Evolutionary conservation across 2,888 invertebrate genomes (phyloP).

Genomic region (Papilio protenor): DNA sequence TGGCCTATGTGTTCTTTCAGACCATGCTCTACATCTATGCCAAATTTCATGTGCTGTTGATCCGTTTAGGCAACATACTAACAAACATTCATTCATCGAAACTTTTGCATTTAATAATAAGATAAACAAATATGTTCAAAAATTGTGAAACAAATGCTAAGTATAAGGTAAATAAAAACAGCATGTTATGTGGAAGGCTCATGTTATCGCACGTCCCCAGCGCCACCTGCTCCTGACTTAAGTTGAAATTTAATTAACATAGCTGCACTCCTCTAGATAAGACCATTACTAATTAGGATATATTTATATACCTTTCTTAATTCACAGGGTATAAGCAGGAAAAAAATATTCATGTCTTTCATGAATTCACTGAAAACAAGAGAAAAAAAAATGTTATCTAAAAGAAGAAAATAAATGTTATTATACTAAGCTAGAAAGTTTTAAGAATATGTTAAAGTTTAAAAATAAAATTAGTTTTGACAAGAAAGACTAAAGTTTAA

Average conservation of each 20-base stretch:
- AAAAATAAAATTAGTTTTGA: not conserved
- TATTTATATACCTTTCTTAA: not conserved
- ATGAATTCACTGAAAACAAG: no score
- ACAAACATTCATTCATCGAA: no score
- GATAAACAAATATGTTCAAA: not conserved
- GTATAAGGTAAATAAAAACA: constrained; percentile 75
- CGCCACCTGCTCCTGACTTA: constrained; percentile 72
- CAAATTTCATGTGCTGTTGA: no score
- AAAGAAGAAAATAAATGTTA: no score
- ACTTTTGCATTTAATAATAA: not conserved
- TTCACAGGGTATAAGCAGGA: not conserved
- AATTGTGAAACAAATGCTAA: constrained; percentile 52
- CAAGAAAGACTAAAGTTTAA: not conserved
- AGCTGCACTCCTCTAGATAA: constrained; percentile 40
- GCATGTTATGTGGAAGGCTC: constrained; percentile 64
- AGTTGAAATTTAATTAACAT: constrained; percentile 76
- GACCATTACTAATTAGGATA: constrained; percentile 19
- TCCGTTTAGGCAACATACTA: no score
- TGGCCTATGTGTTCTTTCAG: no score
- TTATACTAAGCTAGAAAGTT: no score
- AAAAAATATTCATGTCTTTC: no score
- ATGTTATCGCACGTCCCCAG: constrained; percentile 67
- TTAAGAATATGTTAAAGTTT: no score
- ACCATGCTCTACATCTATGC: no score
- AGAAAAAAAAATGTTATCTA: no score